phyloP scores from a whole-genome alignment of 1,140 invertebrate species.

The Pygmarrhopalites habei region DNA sequence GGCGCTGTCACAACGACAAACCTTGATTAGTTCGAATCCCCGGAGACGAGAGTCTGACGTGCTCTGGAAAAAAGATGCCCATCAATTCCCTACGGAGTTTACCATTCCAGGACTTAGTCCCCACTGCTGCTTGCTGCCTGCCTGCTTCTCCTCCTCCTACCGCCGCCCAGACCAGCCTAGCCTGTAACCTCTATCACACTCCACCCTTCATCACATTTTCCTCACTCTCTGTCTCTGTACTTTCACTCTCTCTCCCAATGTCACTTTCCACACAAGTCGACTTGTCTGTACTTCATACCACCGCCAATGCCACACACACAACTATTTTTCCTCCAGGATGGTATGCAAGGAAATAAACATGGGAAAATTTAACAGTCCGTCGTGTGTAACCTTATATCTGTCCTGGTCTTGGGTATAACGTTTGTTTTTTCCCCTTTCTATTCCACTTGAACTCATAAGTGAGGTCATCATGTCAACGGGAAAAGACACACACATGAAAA shows the following conservation, averaged over 20 bases:
- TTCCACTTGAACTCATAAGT: no score
- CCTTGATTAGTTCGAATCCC: slow-evolving; percentile 40
- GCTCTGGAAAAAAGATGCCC: slow-evolving; percentile 38
- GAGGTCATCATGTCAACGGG: no score
- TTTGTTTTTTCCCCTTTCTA: no score
- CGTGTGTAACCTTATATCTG: no score
- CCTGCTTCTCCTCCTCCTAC: neutral
- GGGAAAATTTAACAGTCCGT: no score
- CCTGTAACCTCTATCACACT: slow-evolving; percentile 11
- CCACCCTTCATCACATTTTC: slow-evolving; percentile 25
- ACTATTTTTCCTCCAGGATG: neutral
- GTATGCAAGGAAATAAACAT: no score
- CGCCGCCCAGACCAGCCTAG: no score
- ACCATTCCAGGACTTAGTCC: slow-evolving; percentile 26
- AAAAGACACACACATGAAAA: no score
- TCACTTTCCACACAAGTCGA: neutral
- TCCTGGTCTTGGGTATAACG: no score
- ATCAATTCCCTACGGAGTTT: slow-evolving; percentile 32
- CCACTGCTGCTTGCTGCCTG: neutral
- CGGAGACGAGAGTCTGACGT: slow-evolving; percentile 30
- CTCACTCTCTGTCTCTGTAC: neutral
- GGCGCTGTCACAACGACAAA: slow-evolving; percentile 40
- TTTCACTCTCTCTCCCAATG: neutral
- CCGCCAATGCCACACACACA: neutral
- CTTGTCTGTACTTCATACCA: no score